Percentiles rank a stretch among this genome's conserved stretches.
These are phyloP conservation scores for Loriculus beryllinus DNA, from an alignment of 2,797 vertebrate species.

Conservation along the genomic window DNA sequence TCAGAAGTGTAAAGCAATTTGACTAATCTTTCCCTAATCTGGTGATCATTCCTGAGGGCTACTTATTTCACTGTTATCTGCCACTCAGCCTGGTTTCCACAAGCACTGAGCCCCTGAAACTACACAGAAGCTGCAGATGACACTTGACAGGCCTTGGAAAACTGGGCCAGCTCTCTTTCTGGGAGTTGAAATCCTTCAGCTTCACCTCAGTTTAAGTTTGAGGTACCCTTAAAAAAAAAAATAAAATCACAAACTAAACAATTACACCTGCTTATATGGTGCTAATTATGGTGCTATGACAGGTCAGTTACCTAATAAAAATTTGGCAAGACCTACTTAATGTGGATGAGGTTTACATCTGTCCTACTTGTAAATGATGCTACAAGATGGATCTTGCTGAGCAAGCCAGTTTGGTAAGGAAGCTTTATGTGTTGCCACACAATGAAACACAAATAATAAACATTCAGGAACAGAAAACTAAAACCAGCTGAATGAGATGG, in stretches of 20 bases:
- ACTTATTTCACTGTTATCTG: not conserved
- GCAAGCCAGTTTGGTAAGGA: not conserved
- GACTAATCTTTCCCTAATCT: conserved; percentile 8
- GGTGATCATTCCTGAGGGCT: not conserved
- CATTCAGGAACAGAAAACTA: not conserved
- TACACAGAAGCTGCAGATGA: not conserved
- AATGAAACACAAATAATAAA: not conserved
- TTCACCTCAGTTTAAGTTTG: not conserved
- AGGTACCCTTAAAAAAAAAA: not conserved
- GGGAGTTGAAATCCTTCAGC: not conserved
- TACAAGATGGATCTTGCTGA: not conserved
- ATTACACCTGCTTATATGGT: not conserved
- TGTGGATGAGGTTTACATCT: not conserved
- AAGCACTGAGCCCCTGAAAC: not conserved
- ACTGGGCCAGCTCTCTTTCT: not conserved
- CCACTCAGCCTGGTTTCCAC: conserved; percentile 1
- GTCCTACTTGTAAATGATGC: not conserved
- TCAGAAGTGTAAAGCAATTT: not conserved
- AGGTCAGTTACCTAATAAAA: not conserved
- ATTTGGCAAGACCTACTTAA: not conserved
- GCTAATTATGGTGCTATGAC: not conserved
- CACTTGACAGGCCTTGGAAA: not conserved
- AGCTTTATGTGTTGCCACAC: not conserved
- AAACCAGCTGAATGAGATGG: not conserved
- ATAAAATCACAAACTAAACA: not conserved